Conservation (phyloP, 2,113 vertebrate species). For the Centrocercus urophasianus region DNA sequence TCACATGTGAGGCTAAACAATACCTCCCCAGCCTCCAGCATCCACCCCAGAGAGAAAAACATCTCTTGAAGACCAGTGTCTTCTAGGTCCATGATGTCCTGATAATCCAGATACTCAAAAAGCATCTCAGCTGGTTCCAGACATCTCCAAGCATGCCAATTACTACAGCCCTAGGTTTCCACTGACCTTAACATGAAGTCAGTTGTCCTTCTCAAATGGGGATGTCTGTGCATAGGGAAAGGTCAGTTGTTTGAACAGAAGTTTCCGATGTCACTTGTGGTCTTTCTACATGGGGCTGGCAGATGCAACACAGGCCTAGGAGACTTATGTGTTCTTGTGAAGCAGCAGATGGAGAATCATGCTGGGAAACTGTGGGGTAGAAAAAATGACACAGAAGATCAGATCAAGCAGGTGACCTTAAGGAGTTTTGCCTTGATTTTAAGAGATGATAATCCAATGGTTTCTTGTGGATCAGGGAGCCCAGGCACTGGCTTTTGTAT, state of each 20-base stretch:
- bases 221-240: neutral
- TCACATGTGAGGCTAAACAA: fast-evolving
- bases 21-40: neutral
- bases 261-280: neutral
- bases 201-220: neutral
- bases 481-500: neutral
- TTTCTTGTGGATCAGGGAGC: neutral
- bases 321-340: neutral
- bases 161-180: neutral
- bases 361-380: neutral
- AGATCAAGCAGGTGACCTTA: neutral
- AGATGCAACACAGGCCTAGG: neutral
- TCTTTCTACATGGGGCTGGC: neutral
- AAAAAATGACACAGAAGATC: neutral
- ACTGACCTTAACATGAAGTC: fast-evolving
- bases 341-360: neutral
- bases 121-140: neutral
- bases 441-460: neutral
- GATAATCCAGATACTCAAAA: neutral
- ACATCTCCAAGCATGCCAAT: neutral
- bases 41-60: neutral
- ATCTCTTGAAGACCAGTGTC: neutral
- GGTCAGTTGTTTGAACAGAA: neutral
- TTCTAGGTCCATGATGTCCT: neutral
- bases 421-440: neutral